Conservation (phyloP, 2,888 invertebrate genomes). For the Trichogramma evanescens region DNA sequence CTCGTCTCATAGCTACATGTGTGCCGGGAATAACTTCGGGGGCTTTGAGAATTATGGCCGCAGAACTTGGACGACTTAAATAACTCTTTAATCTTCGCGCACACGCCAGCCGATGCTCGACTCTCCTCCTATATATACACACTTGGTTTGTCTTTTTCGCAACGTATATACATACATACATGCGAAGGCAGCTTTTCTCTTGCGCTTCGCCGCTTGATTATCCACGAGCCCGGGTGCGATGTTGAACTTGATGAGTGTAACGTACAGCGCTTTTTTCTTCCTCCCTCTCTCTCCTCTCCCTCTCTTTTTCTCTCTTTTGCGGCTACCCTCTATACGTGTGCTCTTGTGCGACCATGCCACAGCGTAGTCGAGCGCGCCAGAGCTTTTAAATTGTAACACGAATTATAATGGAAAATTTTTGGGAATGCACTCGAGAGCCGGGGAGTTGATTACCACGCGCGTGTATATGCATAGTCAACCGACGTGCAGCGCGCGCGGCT, state of each 20-base stretch:
- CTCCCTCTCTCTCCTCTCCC: background rate
- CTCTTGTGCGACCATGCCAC: background rate
- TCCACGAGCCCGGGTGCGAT: background rate
- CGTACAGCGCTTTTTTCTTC: background rate
- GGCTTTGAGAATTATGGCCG: conserved; percentile 42
- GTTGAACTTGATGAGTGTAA: background rate
- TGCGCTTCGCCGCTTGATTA: background rate
- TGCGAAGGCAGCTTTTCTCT: conserved; percentile 11
- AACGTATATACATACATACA: background rate
- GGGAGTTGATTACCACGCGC: conserved; percentile 11
- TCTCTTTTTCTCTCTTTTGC: background rate
- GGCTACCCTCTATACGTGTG: background rate
- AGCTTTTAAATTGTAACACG: conserved; percentile 13
- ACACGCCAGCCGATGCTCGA: conserved; percentile 39
- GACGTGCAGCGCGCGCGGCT: no score
- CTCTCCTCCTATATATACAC: conserved; percentile 21
- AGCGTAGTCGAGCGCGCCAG: background rate
- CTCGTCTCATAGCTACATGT: conserved; percentile 12
- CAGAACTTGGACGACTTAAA: conserved; percentile 43
- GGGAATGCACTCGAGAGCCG: conserved; percentile 6
- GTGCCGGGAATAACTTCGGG: conserved; percentile 44
- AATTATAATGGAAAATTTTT: conserved; percentile 20
- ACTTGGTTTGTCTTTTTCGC: conserved; percentile 8
- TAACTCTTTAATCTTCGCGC: conserved; percentile 47
- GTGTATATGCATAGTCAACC: background rate